Evolutionary conservation across 1,140 invertebrate genomes (phyloP).

Genomic region (Steinernema feltiae): DNA sequence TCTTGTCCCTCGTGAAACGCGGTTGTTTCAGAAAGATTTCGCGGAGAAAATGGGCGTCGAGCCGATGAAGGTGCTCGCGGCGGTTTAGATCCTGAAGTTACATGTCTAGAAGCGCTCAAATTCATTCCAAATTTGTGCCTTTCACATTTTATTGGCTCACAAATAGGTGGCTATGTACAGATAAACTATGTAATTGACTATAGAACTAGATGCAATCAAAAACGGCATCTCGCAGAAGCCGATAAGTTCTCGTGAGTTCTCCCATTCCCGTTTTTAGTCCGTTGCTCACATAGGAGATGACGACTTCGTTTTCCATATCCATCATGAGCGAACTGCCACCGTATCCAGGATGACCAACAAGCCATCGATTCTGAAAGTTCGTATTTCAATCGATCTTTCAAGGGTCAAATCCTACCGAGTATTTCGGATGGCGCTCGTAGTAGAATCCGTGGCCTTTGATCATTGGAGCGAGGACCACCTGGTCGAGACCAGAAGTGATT

Average conservation of each 20-base stretch:
- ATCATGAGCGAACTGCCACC: conserved; percentile 34
- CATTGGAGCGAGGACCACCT: conserved; percentile 19
- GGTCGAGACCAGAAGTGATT: neutral
- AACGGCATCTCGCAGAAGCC: conserved; percentile 23
- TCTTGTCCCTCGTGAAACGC: neutral
- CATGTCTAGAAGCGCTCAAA: neutral
- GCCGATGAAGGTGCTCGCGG: conserved; percentile 5
- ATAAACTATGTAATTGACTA: conserved; percentile 14
- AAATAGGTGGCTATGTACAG: neutral
- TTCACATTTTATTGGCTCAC: conserved; percentile 65
- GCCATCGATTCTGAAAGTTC: conserved; percentile 24
- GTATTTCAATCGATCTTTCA: neutral
- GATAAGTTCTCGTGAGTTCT: conserved; percentile 31
- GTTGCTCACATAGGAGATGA: conserved; percentile 37
- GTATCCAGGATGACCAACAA: conserved; percentile 37
- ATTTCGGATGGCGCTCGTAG: conserved; percentile 15
- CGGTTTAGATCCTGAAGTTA: neutral
- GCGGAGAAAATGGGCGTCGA: conserved; percentile 9
- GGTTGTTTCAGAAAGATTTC: conserved; percentile 14
- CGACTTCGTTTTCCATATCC: conserved; percentile 26
- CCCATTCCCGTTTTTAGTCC: conserved; percentile 38
- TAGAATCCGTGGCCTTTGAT: conserved; percentile 16
- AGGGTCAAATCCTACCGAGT: neutral
- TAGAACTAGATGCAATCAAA: conserved; percentile 23
- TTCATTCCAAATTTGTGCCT: conserved; percentile 9